A percentile compares a stretch with the other conserved stretches of the same genome.
Conservation (phyloP, 2,797 vertebrate species). For the Lepilemur septentrionalis region DNA sequence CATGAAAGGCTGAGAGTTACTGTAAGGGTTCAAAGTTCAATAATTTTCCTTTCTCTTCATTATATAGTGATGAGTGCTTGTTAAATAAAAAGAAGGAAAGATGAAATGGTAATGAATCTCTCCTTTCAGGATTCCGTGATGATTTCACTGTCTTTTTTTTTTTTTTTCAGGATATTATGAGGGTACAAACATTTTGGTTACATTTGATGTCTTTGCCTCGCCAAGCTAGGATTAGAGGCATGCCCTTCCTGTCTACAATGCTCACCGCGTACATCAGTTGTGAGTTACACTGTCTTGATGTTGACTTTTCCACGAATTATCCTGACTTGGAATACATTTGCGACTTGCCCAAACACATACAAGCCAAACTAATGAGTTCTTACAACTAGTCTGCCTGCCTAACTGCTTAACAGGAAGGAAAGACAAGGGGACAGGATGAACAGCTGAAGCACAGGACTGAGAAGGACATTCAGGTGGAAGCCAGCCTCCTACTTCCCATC, state of each 20-base stretch:
- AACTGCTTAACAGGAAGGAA: background rate
- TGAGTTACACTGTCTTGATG: background rate
- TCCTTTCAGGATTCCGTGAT: background rate
- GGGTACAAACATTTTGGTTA: no score
- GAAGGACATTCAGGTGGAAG: background rate
- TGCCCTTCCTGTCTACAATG: no score
- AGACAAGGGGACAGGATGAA: background rate
- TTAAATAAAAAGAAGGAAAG: background rate
- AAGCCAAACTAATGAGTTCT: background rate
- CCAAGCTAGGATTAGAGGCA: no score
- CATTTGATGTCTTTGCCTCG: no score
- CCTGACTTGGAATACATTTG: background rate
- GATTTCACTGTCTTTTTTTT: background rate
- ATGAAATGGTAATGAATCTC: background rate
- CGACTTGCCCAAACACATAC: background rate
- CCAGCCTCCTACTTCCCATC: background rate
- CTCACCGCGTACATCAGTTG: no score
- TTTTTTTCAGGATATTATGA: no score
- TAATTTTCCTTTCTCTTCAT: background rate
- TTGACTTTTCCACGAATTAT: background rate
- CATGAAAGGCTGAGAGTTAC: background rate
- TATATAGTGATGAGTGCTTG: background rate
- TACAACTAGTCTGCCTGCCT: background rate
- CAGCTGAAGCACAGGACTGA: background rate
- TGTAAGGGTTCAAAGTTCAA: background rate